Evolutionary conservation across 2,797 vertebrate genomes (phyloP).

Genomic region (Anas capensis): DNA sequence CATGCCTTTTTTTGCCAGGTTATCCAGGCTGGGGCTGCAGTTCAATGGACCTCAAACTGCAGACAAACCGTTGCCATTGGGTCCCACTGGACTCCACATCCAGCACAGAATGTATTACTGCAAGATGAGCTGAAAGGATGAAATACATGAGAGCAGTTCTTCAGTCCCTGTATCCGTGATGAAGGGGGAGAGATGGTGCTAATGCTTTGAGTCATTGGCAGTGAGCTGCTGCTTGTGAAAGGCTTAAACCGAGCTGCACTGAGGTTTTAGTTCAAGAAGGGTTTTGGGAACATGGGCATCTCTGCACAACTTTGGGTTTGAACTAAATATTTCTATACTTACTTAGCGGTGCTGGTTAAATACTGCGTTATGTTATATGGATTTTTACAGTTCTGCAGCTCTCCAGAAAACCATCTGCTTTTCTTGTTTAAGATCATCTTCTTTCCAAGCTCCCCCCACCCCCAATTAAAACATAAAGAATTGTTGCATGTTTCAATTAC

Average conservation of each 20-base stretch:
- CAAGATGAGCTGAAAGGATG: not conserved
- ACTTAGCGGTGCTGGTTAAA: not conserved
- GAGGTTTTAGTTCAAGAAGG: not conserved
- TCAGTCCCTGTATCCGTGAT: fast-evolving
- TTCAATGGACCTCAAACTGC: not conserved
- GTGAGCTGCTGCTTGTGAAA: too few relatives aligned
- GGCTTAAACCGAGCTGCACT: not conserved
- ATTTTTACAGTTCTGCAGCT: not conserved
- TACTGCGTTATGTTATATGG: not conserved
- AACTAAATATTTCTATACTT: not conserved
- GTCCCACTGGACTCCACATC: not conserved
- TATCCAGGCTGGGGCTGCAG: not conserved
- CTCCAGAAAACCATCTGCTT: not conserved
- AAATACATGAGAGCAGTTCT: not conserved
- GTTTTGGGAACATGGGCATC: fast-evolving
- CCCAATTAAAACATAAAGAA: not conserved
- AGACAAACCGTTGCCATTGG: not conserved
- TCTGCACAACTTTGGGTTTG: not conserved
- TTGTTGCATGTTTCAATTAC: not conserved
- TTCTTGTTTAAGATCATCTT: not conserved
- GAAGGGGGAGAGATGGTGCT: not conserved
- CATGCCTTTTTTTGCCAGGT: not conserved
- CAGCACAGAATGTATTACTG: fast-evolving
- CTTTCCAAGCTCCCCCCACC: not conserved
- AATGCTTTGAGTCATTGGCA: not conserved